phyloP scores from a whole-genome alignment of 2,113 vertebrate genomes.

The Perca flavescens region DNA sequence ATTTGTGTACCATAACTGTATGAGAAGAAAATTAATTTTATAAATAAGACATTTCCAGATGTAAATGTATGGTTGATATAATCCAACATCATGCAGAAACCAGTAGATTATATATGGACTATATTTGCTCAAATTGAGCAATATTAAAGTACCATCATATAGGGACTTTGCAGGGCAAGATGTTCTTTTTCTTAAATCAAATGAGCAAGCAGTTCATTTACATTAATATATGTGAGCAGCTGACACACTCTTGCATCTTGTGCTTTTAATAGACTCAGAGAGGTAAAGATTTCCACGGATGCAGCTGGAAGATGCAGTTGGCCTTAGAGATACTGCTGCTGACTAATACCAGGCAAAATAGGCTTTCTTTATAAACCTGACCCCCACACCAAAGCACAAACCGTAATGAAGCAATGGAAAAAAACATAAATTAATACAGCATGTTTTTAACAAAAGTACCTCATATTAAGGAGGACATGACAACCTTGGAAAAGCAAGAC shows the following conservation, averaged over 20 bases:
- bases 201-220: slow-evolving; percentile 19
- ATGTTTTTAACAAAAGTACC: background rate
- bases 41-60: background rate
- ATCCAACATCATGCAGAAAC: slow-evolving; percentile 8
- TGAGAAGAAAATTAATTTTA: background rate
- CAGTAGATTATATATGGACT: background rate
- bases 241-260: slow-evolving; percentile 22
- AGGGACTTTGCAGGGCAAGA: background rate
- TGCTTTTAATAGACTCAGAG: slow-evolving; percentile 48
- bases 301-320: slow-evolving; percentile 46
- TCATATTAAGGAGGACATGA: background rate
- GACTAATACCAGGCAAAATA: slow-evolving; percentile 36
- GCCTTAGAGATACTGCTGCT: slow-evolving; percentile 20
- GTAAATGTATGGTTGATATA: background rate
- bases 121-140: slow-evolving; percentile 45
- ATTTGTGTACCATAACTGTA: background rate
- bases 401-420: background rate
- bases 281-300: slow-evolving; percentile 14
- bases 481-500: slow-evolving; percentile 13
- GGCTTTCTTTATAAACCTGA: background rate
- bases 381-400: background rate
- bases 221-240: slow-evolving; percentile 44
- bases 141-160: slow-evolving; percentile 37
- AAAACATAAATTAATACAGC: background rate
- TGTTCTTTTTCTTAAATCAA: slow-evolving; percentile 9